Evolutionary conservation across 2,113 vertebrate genomes (phyloP), one percentile per base, ranked within the genome.

Genomic region (Ochotona princeps): DNA sequence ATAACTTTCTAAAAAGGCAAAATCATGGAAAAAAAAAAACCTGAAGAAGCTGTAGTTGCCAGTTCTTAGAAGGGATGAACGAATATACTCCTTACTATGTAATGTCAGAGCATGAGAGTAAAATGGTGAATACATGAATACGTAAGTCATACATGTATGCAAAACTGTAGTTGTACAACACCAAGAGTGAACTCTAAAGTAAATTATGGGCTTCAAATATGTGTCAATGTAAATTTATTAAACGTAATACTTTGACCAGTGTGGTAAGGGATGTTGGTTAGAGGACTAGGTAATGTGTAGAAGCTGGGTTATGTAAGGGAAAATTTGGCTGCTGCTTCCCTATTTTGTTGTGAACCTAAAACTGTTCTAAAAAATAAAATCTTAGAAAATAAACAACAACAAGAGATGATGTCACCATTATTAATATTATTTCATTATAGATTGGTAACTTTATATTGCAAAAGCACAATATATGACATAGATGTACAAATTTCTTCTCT

Each of bases 361-460:
- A 69, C 32, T 74, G 47, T 12, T 83, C 61, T 47, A 26, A 73
- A 61, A 69, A 67, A 57, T 57, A 44, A 44, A 44, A 7, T 47
- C 82, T 60, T 57, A 26, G 32, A 78, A 44, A 47, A 88, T 88
- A 25, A 81, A 78, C 35, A 44, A 74, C 81, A 78, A 26, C 2
- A 86, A 61, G 61, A 57, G 69, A 85, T 79, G 76, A 30, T 30
- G 23, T 70, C 0, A 80, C 70, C 18, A 74, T 63, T 30, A 61
- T 54, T 15, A 83, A 67, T 32, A n/a, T 79, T 78, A 83, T 61
- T 90, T 87, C 66, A 73, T 79, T 66, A 70, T 51, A 86, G 2
- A 80, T 49, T 72, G 75, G 0, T 76, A 89, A 79, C 3, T 83
- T 89, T 47, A 80, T 35, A 81, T 67, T 66, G 72, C 1, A 87